Conservation (phyloP, 2,888 invertebrate species). For the Megastigmus dorsalis region DNA sequence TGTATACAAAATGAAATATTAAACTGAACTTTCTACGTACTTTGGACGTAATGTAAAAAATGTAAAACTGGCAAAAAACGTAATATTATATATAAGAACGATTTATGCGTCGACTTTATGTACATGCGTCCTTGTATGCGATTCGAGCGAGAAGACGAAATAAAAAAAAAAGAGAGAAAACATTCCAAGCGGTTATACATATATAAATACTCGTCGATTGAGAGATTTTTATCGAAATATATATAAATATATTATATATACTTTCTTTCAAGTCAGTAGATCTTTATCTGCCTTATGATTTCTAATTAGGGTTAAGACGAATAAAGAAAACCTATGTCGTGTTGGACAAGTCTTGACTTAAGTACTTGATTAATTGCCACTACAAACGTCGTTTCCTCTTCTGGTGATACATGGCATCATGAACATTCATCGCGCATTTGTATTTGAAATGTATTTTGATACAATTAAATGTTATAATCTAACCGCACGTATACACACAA, state of each 20-base stretch:
- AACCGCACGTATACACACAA: conserved; percentile 12
- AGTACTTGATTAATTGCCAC: conserved; percentile 45
- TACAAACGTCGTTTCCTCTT: not conserved
- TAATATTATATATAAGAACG: conserved; percentile 36
- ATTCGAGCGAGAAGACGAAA: conserved; percentile 7
- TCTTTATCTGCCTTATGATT: conserved; percentile 22
- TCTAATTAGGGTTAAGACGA: conserved; percentile 18
- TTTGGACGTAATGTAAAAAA: conserved; percentile 54
- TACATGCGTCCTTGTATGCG: not conserved
- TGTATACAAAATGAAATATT: conserved; percentile 34
- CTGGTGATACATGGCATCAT: conserved; percentile 6
- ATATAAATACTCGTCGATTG: conserved; percentile 23
- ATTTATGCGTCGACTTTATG: conserved; percentile 32
- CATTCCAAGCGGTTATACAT: conserved; percentile 42
- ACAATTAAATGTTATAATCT: conserved; percentile 34
- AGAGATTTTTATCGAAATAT: conserved; percentile 36
- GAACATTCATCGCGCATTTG: conserved; percentile 24
- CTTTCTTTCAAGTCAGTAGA: conserved; percentile 20
- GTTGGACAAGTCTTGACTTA: conserved; percentile 32
- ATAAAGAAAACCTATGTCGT: not conserved
- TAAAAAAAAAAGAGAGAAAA: conserved; percentile 28
- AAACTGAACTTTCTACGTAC: conserved; percentile 51
- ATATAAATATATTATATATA: not conserved
- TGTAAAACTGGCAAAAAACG: conserved; percentile 41
- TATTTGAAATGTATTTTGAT: conserved; percentile 45